Evolutionary conservation across 2,888 invertebrate genomes (phyloP).

Genomic region (Agelastica alni): DNA sequence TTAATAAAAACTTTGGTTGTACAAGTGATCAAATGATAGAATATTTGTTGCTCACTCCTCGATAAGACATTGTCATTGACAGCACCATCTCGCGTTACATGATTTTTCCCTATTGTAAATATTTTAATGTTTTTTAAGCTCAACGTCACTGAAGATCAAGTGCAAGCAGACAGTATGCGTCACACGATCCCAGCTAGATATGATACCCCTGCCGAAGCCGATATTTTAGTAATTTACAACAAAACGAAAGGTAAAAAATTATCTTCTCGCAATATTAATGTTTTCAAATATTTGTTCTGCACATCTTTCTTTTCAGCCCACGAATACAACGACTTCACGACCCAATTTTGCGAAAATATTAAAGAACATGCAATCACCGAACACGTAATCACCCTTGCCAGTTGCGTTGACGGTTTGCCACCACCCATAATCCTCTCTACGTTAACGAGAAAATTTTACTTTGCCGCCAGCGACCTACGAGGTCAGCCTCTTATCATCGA

Average conservation of each 20-base stretch:
- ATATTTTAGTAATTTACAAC: constrained; percentile 40
- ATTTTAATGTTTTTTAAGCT: too few relatives aligned
- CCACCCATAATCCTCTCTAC: constrained; percentile 47
- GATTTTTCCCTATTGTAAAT: too few relatives aligned
- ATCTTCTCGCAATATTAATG: too few relatives aligned
- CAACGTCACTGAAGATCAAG: background rate
- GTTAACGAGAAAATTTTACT: constrained; percentile 49
- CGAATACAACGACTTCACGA: constrained; percentile 33
- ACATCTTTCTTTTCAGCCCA: constrained; percentile 10
- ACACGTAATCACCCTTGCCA: constrained; percentile 44
- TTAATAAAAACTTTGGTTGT: too few relatives aligned
- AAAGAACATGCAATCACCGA: constrained; percentile 42
- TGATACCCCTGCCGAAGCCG: constrained; percentile 43
- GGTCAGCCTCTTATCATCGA: constrained; percentile 40
- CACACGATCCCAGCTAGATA: constrained; percentile 32
- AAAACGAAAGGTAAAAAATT: constrained; percentile 28
- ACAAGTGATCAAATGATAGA: too few relatives aligned
- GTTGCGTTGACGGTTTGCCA: constrained; percentile 23
- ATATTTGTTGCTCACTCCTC: too few relatives aligned
- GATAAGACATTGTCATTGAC: too few relatives aligned
- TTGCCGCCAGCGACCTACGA: constrained; percentile 39
- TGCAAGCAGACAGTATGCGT: constrained; percentile 8
- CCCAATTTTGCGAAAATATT: constrained; percentile 42
- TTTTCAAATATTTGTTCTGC: too few relatives aligned
- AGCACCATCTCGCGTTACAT: too few relatives aligned